phyloP scores from a whole-genome alignment of 1,140 invertebrate species.

The Meloidogyne floridensis region DNA sequence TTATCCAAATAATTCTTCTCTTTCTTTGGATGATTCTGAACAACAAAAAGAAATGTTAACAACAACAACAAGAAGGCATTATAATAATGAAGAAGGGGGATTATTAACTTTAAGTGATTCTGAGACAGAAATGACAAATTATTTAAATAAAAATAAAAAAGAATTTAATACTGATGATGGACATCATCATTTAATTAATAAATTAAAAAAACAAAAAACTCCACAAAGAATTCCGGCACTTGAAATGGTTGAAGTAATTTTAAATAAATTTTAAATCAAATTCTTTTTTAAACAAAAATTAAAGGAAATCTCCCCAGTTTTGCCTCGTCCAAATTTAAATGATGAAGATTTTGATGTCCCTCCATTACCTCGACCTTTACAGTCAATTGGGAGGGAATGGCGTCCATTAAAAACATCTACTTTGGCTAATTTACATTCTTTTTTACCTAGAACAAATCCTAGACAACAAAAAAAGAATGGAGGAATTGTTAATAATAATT shows the following conservation, averaged over 20 bases:
- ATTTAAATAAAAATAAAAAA: background rate
- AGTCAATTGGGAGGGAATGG: conserved; percentile 40
- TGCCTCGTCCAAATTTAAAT: conserved; percentile 32
- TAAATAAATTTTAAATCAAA: background rate
- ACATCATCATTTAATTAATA: background rate
- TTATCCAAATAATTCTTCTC: conserved; percentile 43
- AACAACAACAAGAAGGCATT: background rate
- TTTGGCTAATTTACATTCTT: conserved; percentile 36
- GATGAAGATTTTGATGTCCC: conserved; percentile 38
- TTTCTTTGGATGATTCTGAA: conserved; percentile 43
- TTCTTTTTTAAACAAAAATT: background rate
- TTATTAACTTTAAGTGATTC: conserved; percentile 13
- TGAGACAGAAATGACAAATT: background rate
- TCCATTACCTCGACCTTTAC: conserved; percentile 33
- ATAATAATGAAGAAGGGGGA: background rate
- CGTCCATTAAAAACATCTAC: conserved; percentile 40
- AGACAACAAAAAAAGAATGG: conserved; percentile 26
- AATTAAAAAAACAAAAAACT: conserved; percentile 13
- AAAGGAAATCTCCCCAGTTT: conserved; percentile 41
- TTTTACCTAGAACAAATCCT: conserved; percentile 40
- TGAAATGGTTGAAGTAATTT: conserved; percentile 38
- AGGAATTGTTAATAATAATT: conserved; percentile 27
- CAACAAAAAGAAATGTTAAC: background rate
- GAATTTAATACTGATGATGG: background rate
- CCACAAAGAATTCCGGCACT: conserved; percentile 28